Base-by-base conservation (phyloP, 1,140 invertebrate species). In the Armadillidium nasatum region DNA sequence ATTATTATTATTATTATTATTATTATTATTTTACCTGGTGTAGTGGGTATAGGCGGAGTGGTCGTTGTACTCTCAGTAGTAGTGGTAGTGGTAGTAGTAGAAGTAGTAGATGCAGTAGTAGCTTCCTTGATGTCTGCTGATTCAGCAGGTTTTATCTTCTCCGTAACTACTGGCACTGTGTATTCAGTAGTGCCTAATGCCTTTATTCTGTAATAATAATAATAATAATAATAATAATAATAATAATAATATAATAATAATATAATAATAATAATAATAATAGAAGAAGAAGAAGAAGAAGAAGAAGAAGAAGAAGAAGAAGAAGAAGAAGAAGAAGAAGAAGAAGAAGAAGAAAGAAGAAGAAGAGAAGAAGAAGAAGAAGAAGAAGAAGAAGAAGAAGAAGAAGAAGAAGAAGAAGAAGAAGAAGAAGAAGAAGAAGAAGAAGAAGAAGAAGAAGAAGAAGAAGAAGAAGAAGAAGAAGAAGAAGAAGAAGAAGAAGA, bases 101-200 rank as follows among this genome's bases (percentile, higher is more conserved):
- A 86, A 2, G 85, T 85, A 7, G 83, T 83, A 19, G 88, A 87
- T 74, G 46, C 60, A 15, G 15, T 19, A 15, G 10, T 69, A 15
- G 71, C 77, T 21, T 44, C 44, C 7, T 45, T 21, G 7, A 46
- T 67, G 13, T 44, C 74, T 6, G 74, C 68, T n/a, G 44, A 44
- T 1, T 70, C 19, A 7, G 45, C 74, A 15, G 19, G 22, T 44
- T 44, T 19, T 13, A 9, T 33, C 71, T 50, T 79, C 44, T 60
- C 67, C 4, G 72, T 15, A 44, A 21, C 60, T 0, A 89, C 88
- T 15, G 88, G 88, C 7, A 92, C 92, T 0, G 92, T 93, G 0
- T 93, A 94, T 0, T 92, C 91, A 6, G 90, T 89, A 7, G 92
- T 92, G 11, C 93, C 92, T 83, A 93, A 91, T 2, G 93, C 94